Percentiles rank a stretch among this genome's conserved stretches.
These are phyloP conservation scores for Percopsis omiscomaycus DNA, from an alignment of 2,797 vertebrate species.

Conservation along the genomic window DNA sequence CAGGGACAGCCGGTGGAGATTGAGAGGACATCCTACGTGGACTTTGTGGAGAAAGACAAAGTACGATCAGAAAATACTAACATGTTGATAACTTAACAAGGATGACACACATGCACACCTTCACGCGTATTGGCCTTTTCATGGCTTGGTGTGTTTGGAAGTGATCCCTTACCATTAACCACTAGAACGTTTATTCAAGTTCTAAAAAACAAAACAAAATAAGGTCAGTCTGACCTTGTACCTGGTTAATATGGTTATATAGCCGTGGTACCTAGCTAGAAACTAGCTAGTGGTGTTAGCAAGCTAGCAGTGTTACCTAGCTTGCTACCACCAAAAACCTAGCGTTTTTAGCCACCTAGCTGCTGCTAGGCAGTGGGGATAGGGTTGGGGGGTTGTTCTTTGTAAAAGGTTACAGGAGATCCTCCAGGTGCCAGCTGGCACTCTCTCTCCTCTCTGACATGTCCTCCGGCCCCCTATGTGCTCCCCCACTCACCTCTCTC, in stretches of 20 bases:
- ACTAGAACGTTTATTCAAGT: too few relatives aligned
- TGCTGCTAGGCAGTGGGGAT: slow-evolving; percentile 34
- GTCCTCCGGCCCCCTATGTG: slow-evolving; percentile 15
- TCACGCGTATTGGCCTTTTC: neutral
- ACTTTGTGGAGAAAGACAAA: slow-evolving; percentile 97
- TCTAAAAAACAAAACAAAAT: too few relatives aligned
- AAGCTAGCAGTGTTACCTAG: too few relatives aligned
- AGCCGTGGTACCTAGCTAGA: too few relatives aligned
- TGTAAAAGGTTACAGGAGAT: slow-evolving; percentile 65
- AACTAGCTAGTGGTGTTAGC: too few relatives aligned
- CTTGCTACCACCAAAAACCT: too few relatives aligned
- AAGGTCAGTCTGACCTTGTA: too few relatives aligned
- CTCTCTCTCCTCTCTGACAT: slow-evolving; percentile 14
- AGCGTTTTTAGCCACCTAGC: neutral
- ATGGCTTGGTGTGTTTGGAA: neutral
- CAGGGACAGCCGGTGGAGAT: slow-evolving; percentile 96
- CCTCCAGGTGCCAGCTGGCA: slow-evolving; percentile 75
- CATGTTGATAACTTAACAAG: neutral
- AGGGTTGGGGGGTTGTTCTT: slow-evolving; percentile 39
- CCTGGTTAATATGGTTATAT: too few relatives aligned
- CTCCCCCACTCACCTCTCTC: slow-evolving; percentile 69
- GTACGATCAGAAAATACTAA: slow-evolving; percentile 59
- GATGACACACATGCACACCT: slow-evolving; percentile 3
- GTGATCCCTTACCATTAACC: too few relatives aligned
- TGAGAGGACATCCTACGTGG: slow-evolving; percentile 92